Evolutionary conservation across 53 echinoderm and acorn worm species (phyloP), one percentile per base, ranked within the genome.

Genomic region (Temnopleurus reevesii): DNA sequence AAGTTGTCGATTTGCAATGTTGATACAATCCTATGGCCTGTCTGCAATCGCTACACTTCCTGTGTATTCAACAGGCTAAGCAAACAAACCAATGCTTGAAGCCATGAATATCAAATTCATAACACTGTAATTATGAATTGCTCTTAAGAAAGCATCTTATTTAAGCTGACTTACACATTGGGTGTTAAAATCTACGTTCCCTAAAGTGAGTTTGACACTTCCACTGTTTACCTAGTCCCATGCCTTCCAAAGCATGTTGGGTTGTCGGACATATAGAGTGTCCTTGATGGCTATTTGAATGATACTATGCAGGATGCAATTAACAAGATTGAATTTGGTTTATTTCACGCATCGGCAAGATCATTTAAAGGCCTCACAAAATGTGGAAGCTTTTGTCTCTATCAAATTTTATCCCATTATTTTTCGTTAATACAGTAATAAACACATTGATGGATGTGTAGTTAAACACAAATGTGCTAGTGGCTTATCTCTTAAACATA

Each of bases 241-340:
- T 80, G 46, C 80, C 26, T 27, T 80, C 19, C 28, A 15, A 80
- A 71, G 7, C 28, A 46, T 80, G 51, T 51, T 80, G 28, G 49
- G 38, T 46, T 12, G 29, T 8, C 8, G 27, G 29, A 51, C 27
- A 80, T 46, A 49, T 28, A 15, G 47, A 27, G 17, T 80, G 47
- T 4, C 53, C 80, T 80, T 80, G 46, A 80, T 51, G 46, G 49
- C 49, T 51, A 28, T 51, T 47, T 28, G 80, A 80, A 51, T 80
- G 80, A 46, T 49, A 36, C 56, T 17, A 83, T 33, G 35, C 83
- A 83, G 54, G 51, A 83, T 51, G 54, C 83, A 83, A 83, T 83
- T 83, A 83, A 23, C 83, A 34, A 83, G 55, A 83, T 83, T 83
- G 56, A 83, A 83, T 54, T 54, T 83, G 57, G 54, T 56, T 53